Evolutionary conservation across 2,113 vertebrate species (phyloP).

Genomic region (Passer domesticus): DNA sequence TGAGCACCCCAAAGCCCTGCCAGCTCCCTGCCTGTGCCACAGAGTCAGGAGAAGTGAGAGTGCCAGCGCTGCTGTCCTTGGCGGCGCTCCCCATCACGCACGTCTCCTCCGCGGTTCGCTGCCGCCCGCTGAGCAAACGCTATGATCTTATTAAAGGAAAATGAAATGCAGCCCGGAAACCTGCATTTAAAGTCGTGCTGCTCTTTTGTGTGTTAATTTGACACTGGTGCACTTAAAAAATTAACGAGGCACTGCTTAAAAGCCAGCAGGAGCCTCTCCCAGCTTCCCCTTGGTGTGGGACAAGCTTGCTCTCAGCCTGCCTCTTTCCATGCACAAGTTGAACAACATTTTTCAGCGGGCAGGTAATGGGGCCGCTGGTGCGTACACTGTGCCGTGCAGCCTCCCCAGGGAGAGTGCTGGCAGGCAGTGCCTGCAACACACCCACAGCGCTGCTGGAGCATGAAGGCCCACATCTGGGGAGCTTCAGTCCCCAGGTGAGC

Average conservation of each 20-base stretch:
- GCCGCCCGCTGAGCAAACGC: conserved; percentile 15
- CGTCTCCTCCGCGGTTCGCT: not conserved
- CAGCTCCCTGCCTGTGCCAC: not conserved
- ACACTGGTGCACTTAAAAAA: conserved; percentile 58
- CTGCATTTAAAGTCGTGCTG: conserved; percentile 50
- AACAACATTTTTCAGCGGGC: conserved; percentile 52
- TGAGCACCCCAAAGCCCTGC: not conserved
- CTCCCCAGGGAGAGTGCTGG: not conserved
- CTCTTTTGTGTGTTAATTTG: conserved; percentile 62
- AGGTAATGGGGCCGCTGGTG: conserved; percentile 56
- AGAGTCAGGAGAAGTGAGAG: not conserved
- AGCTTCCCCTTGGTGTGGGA: conserved; percentile 45
- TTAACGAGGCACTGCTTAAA: conserved; percentile 60
- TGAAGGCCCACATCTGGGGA: not conserved
- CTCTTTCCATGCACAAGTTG: conserved; percentile 53
- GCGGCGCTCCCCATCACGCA: not conserved
- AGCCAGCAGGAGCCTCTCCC: conserved; percentile 49
- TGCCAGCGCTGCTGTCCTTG: not conserved
- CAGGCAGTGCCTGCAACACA: conserved; percentile 31
- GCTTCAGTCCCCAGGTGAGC: not conserved
- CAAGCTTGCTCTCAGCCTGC: conserved; percentile 48
- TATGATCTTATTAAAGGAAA: conserved; percentile 63
- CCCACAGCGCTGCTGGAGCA: not conserved
- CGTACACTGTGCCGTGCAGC: not conserved
- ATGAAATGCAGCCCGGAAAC: conserved; percentile 37